Evolutionary conservation across 2,797 vertebrate species (phyloP), one percentile per base, ranked within the genome.

Genomic region (Ptychobarbus kaznakovi): DNA sequence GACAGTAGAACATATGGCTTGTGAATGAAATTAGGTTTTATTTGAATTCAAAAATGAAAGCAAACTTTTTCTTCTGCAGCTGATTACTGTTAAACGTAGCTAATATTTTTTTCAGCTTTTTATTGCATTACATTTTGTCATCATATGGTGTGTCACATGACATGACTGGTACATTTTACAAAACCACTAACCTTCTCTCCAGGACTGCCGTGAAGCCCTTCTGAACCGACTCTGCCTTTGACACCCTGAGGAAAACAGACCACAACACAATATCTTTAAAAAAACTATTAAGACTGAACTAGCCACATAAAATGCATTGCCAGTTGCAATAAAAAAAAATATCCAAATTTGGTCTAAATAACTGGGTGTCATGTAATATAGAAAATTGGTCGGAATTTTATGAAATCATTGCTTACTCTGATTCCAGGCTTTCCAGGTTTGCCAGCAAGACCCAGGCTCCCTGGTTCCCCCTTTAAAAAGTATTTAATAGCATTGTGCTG

Each of bases 381-480:
- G 53, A 53, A 18, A 28, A 25, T 12, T 3, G 12, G 4, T 58
- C n/a, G 35, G 63, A 58, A 69, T 53, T 16, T 68, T 72, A 74
- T 65, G 44, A 84, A 42, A 28, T 58, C 18, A 68, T 66, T 44
- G 92, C 93, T 89, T 88, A 95, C 95, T 87, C 65, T 92, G 58
- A 87, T 51, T 79, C 95, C 95, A 42, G 89, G 78, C 15, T 87
- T 93, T 91, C 95, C 95, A 44, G 68, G 73, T 44, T 51, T 83
- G 4, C 95, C 95, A 38, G 88, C 85, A 1, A 58, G 70, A 82
- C 94, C 95, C 80, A 86, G 89, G 42, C 83, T 85, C 58, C 95
- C 95, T 78, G 88, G 38, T 80, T 93, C 92, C 79, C 95, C 95
- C 95, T 96, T 86, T 86, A 70, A 61, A 88, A 49, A 81, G 0